A percentile compares a stretch with the other conserved stretches of the same genome.
Evolutionary conservation across 92 coral and sea anemone species (phyloP).

Genomic region (Meandrina meandrites): DNA sequence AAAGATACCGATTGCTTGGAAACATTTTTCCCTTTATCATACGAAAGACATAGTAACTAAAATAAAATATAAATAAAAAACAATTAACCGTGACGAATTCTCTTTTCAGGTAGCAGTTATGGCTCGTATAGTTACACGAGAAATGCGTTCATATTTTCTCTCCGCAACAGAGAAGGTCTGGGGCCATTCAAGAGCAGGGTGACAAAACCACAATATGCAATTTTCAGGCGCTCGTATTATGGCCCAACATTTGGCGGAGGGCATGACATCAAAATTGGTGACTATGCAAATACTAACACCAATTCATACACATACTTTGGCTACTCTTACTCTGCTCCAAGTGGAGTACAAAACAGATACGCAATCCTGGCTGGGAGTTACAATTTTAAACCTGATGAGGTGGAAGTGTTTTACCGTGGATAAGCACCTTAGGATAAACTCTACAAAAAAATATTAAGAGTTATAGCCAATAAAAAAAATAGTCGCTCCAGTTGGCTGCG

Average conservation of each 20-base stretch:
- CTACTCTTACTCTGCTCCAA: neutral
- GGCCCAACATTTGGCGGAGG: neutral
- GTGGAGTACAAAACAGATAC: neutral
- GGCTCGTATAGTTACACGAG: neutral
- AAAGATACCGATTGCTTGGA: no score
- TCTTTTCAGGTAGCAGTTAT: no score
- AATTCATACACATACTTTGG: neutral
- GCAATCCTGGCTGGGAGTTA: neutral
- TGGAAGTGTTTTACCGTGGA: neutral
- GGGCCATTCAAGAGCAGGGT: neutral
- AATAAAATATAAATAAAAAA: no score
- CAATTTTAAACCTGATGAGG: neutral
- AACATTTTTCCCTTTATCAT: no score
- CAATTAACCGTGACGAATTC: no score
- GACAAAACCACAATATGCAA: neutral
- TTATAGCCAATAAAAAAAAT: no score
- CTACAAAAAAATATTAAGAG: no score
- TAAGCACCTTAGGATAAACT: no score
- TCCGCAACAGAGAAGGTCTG: neutral
- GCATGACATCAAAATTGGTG: no score
- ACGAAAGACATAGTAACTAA: no score
- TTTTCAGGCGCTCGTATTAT: neutral
- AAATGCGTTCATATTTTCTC: neutral
- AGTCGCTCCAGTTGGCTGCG: no score
- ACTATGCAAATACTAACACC: neutral